Base-by-base conservation (phyloP, 2,797 vertebrate species). In the Eulemur albifrons region DNA sequence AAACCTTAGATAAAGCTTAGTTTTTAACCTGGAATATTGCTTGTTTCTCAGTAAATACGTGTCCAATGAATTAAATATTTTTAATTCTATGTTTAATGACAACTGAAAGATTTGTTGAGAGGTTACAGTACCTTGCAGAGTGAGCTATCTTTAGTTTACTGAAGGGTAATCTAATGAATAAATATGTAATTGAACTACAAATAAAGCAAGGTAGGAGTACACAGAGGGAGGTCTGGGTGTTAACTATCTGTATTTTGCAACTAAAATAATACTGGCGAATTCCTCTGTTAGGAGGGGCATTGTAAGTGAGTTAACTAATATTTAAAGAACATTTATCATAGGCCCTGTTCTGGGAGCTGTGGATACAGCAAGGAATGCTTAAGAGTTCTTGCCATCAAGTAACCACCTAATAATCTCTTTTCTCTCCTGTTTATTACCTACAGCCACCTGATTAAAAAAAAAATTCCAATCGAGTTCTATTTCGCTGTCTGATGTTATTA, bases 121-220 rank as follows among this genome's bases (percentile, higher is more conserved):
- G 52, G 23, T 57, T 65, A 38, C 18, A 27, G 12, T 18, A 61
- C 35, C n/a, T 54, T 84, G 27, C 23, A 84, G 35, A 88, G 7
- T 65, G 21, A 93, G 15, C 30, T 85, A 14, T 87, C 5, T 73
- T 83, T 54, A 70, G 4, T 54, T 88, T 70, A 86, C 27, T 65
- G 27, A 20, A 18, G 20, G n/a, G 45, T 84, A 93, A 54, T 45
- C 40, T 92, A 90, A 85, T 84, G 59, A 90, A 88, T 79, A 91
- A 59, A 32, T 82, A 76, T 89, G 57, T 87, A 81, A 94, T 97
- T 25, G 57, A 79, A 65, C 79, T 48, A 75, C 30, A 92, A 88
- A 65, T 84, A 61, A 93, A 95, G 13, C 43, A 87, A 93, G 2
- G 43, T 79, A 75, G 63, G 32, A 32, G 18, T 45, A 75, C 40